Base-by-base conservation (phyloP, 2,888 invertebrate genomes). In the Hecatera dysodea region DNA sequence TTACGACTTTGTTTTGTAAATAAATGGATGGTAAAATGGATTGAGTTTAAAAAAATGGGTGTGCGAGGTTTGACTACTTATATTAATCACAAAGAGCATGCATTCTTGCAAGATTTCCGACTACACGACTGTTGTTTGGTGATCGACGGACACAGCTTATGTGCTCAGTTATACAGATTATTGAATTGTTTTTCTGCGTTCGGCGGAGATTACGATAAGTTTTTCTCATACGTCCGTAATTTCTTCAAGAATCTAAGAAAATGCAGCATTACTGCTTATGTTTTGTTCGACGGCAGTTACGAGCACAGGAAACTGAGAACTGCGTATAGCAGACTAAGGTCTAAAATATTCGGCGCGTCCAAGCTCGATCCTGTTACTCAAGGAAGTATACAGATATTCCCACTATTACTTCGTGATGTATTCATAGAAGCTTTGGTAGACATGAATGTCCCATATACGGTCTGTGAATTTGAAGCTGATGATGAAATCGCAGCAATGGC, bases 391-490 rank as follows among this genome's bases (percentile, higher is more conserved):
- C 96, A 96, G 64, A 96, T 98, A n/a, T 97, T 98, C 86, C 99
- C 99, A 0, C 90, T 98, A 29, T 94, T 98, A 71, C 91, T 98
- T 57, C 96, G 97, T 65, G 97, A 98, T 85, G 97, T 98, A 0
- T 98, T 99, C 86, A 96, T 97, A 67, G 97, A 97, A 88, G 97
- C 98, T 0, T 92, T 98, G 2, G 87, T 89, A 6, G 97, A 97
- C 81, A 96, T 98, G 87, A 96, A 96, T 11, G 94, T 99, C 12
- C 96, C 96, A 15, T 96, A 97, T 75, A 97, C 97, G 57, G 97
- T 98, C 64, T 98, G 98, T 88, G 97, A 98, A 82, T 98, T 98
- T 91, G 99, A 99, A 93, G 99, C 99, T 1, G 99, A 99, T 90
- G 97, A 97, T 82, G 98, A 98, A 87, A 97, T 99, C 67, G 99